Conservation (phyloP, 1,140 invertebrate species). For the Drosophila sucinea region DNA sequence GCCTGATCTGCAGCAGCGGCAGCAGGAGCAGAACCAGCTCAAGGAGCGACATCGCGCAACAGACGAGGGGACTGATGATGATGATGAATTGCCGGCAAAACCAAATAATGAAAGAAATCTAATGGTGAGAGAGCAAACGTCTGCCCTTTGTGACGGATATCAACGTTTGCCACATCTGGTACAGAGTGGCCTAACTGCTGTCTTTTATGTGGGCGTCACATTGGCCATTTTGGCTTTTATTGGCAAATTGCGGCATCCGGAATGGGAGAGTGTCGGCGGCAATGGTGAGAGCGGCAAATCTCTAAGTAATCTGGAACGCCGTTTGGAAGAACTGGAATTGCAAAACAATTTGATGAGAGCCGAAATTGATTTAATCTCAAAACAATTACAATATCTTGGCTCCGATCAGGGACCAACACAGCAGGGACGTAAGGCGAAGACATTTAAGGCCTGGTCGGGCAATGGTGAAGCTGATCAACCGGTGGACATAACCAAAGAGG, state of each 20-base stretch:
- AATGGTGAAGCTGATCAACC: constrained; percentile 52
- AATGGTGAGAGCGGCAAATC: constrained; percentile 25
- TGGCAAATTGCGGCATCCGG: constrained; percentile 64
- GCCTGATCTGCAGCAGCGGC: neutral
- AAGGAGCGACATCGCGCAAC: constrained; percentile 3
- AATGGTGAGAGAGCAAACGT: neutral
- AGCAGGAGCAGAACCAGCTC: constrained; percentile 4
- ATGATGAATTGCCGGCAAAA: neutral
- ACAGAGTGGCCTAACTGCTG: constrained; percentile 54
- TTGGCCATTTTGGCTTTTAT: constrained; percentile 66
- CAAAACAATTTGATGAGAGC: constrained; percentile 77
- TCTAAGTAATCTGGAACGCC: constrained; percentile 54
- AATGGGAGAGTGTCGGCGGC: constrained; percentile 41
- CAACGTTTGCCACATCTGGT: constrained; percentile 39
- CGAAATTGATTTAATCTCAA: constrained; percentile 75
- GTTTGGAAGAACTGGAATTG: constrained; percentile 66
- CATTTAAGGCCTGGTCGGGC: constrained; percentile 67
- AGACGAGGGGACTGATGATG: neutral
- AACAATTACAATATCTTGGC: constrained; percentile 70
- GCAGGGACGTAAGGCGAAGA: constrained; percentile 35
- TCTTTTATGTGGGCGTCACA: constrained; percentile 65
- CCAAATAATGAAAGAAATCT: neutral
- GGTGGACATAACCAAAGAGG: constrained; percentile 62
- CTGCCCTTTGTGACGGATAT: neutral
- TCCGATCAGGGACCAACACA: constrained; percentile 9